phyloP scores from a whole-genome alignment of 2,113 vertebrate genomes.

The Cairina moschata region DNA sequence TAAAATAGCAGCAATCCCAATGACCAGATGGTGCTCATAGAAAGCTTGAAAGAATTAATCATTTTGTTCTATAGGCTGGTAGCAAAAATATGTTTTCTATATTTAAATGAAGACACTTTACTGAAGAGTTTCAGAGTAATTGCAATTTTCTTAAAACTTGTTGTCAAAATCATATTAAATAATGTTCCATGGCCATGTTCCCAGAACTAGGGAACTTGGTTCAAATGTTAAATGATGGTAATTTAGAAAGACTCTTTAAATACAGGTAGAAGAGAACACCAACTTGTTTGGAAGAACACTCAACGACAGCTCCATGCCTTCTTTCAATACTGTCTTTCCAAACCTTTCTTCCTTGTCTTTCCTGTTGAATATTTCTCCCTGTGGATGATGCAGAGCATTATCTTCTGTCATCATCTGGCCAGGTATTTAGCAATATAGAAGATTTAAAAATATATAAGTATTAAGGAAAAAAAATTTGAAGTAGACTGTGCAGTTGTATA shows the following conservation, averaged over 20 bases:
- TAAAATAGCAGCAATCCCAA: slow-evolving; percentile 12
- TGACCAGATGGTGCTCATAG: slow-evolving; percentile 3
- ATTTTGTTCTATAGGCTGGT: slow-evolving; percentile 1
- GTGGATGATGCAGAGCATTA: background rate
- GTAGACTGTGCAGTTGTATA: background rate
- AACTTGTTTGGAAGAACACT: background rate
- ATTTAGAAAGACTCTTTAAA: background rate
- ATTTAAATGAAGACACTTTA: slow-evolving; percentile 6
- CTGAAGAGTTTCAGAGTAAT: background rate
- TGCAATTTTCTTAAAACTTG: background rate
- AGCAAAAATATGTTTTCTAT: slow-evolving; percentile 26
- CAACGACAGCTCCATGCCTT: background rate
- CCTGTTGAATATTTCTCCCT: background rate
- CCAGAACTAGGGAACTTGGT: background rate
- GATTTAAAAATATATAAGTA: background rate
- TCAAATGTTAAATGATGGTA: background rate
- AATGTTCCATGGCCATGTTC: background rate
- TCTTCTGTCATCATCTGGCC: rapidly evolving
- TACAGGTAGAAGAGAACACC: background rate
- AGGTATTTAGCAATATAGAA: background rate
- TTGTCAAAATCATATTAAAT: background rate
- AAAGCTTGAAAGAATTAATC: slow-evolving; percentile 27
- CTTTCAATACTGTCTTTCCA: background rate
- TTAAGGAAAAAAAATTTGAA: background rate
- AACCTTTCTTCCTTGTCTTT: background rate